These are phyloP conservation scores for Ennomos fuscantarius DNA, from an alignment of 2,888 invertebrate species.

Conservation along the genomic window DNA sequence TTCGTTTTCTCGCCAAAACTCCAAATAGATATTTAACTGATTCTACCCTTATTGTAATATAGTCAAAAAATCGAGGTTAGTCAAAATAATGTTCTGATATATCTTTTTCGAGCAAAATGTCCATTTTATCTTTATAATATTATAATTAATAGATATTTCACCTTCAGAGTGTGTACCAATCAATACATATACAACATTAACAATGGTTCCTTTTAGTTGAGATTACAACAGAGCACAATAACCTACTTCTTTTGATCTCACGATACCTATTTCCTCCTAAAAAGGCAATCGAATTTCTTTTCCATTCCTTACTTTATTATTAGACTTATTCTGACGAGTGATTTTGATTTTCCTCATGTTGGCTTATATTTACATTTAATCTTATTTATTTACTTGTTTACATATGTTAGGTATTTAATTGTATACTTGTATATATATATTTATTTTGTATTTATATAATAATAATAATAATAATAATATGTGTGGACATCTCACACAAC, in stretches of 20 bases:
- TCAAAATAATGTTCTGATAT: background rate
- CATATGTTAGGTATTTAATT: background rate
- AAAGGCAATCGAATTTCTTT: conserved; percentile 44
- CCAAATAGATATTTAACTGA: too few species aligned
- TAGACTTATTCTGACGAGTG: conserved; percentile 29
- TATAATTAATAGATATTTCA: conserved; percentile 10
- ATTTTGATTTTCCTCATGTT: conserved; percentile 37
- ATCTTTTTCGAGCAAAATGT: background rate
- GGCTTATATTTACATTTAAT: conserved; percentile 29
- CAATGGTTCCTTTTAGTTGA: conserved; percentile 38
- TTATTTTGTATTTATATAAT: too few species aligned
- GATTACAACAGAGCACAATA: conserved; percentile 43
- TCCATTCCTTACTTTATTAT: conserved; percentile 40
- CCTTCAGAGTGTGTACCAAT: conserved; percentile 29
- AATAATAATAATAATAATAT: too few species aligned
- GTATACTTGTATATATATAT: too few species aligned
- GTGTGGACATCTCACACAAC: too few species aligned
- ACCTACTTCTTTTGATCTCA: conserved; percentile 40
- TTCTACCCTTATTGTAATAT: too few species aligned
- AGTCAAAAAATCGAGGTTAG: too few species aligned
- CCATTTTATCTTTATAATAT: background rate
- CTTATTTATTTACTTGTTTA: conserved; percentile 22
- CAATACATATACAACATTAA: conserved; percentile 38
- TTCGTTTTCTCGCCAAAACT: too few species aligned
- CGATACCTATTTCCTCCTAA: conserved; percentile 41